Evolutionary conservation across 2,113 vertebrate genomes (phyloP), one percentile per base, ranked within the genome.

Genomic region (Ptyas mucosa): DNA sequence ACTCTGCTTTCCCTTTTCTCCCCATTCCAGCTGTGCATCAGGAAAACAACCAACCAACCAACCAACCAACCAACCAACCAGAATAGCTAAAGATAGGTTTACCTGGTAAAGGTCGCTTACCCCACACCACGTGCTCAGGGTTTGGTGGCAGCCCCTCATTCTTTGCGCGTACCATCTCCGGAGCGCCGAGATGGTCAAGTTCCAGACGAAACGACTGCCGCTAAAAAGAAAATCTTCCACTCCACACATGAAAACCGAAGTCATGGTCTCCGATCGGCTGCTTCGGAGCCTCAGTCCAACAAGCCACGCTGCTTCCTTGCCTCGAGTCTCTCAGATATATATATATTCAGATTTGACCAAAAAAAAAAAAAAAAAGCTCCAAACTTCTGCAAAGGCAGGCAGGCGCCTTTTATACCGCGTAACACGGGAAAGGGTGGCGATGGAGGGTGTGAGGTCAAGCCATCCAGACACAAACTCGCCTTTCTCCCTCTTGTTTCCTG

Each of bases 21-120:
- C 43, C 43, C 43, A 46, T 46, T 46, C 43, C 5, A 46, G 4
- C 43, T 46, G 43, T 46, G 43, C 43, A 46, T 46, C 43, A 46
- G 43, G 43, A 46, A 46, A 46, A 4, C 43, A 46, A 46, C 43
- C 43, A 51, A 0, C 0, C 0, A 0, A 0, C 11, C 1, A 0
- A 0, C 0, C 0, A 11, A 1, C 0, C 39, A 23, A 39, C 57
- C 57, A 24, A 61, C 0, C 64, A 8, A 1, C 0, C 11, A 2
- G 21, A 43, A 81, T 9, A 34, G 34, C 75, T 39, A 43, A 34
- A 57, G 7, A 61, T 24, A 10, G n/a, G 23, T 97, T 94, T 98
- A 99, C 99, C 99, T 99, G 99, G 97, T 99, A 99, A 95, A 98
- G 97, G 7, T 99, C 98, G 85, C 98, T 98, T 92, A 99, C 98